phyloP scores from a whole-genome alignment of 2,888 invertebrate species.

The Camptogramma bilineatum region DNA sequence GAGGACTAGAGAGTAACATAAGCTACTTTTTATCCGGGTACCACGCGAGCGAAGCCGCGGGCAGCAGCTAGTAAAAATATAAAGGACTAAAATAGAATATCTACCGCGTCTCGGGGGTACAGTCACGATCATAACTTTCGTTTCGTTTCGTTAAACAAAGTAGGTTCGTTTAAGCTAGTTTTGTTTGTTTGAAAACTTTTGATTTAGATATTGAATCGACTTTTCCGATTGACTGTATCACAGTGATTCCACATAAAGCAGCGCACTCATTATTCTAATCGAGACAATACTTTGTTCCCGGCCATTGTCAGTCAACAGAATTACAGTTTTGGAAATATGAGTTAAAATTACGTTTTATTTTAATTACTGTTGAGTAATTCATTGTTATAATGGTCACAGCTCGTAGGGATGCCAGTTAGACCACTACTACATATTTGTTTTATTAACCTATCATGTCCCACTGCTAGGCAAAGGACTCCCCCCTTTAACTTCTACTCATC shows the following conservation, averaged over 20 bases:
- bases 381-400: constrained; percentile 49
- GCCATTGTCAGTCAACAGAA: constrained; percentile 78
- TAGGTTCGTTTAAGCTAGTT: too few species aligned
- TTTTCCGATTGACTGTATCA: constrained; percentile 51
- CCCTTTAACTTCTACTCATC: too few species aligned
- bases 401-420: constrained; percentile 25
- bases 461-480: too few species aligned
- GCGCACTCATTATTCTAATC: constrained; percentile 70
- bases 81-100: too few species aligned
- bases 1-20: too few species aligned
- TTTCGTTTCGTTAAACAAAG: too few species aligned
- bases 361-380: constrained; percentile 79
- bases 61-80: too few species aligned
- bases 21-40: too few species aligned
- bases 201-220: neutral
- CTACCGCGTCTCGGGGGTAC: too few species aligned
- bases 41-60: too few species aligned
- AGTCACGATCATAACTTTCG: too few species aligned
- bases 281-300: constrained; percentile 80
- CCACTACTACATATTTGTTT: constrained; percentile 11
- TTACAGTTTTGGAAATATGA: constrained; percentile 75
- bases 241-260: constrained; percentile 65
- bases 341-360: constrained; percentile 78
- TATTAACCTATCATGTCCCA: too few species aligned
- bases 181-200: neutral